A percentile compares a stretch with the other conserved stretches of the same genome.
These are phyloP conservation scores for Sebastes elongatus DNA, from an alignment of 2,797 vertebrate species.

Conservation along the genomic window DNA sequence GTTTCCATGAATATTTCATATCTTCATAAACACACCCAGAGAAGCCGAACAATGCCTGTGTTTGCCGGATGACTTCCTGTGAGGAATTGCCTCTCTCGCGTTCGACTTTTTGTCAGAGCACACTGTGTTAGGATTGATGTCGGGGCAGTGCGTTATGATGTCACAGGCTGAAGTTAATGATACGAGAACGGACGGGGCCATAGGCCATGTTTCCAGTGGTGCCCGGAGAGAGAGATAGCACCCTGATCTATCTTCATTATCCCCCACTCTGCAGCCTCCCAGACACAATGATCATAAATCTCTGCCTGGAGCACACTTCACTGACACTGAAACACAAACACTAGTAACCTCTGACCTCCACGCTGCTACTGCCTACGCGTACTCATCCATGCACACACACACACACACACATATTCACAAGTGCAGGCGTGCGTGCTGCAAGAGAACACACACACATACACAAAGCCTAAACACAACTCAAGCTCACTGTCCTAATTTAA, in stretches of 20 bases:
- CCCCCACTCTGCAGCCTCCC: slow-evolving; percentile 83
- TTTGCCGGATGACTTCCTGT: slow-evolving; percentile 61
- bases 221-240: slow-evolving; percentile 78
- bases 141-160: slow-evolving; percentile 76
- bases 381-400: slow-evolving; percentile 69
- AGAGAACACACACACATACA: not conserved
- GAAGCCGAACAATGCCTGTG: slow-evolving; percentile 54
- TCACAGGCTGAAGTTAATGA: slow-evolving; percentile 79
- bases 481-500: slow-evolving; percentile 65
- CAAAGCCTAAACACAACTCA: slow-evolving; percentile 23
- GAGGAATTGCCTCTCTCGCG: slow-evolving; percentile 47
- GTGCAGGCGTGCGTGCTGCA: slow-evolving; percentile 17
- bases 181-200: slow-evolving; percentile 68
- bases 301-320: slow-evolving; percentile 85
- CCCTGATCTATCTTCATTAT: slow-evolving; percentile 88
- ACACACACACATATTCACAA: slow-evolving; percentile 21
- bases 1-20: slow-evolving; percentile 80
- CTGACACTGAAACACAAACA: slow-evolving; percentile 89
- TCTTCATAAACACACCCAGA: slow-evolving; percentile 64
- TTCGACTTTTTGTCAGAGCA: slow-evolving; percentile 56
- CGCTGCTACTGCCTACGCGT: slow-evolving; percentile 79
- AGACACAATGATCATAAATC: slow-evolving; percentile 88
- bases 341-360: slow-evolving; percentile 84
- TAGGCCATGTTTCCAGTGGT: slow-evolving; percentile 78
- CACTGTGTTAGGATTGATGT: slow-evolving; percentile 71